Conservation (phyloP, 2,797 vertebrate species). For the Crocodylus rhombifer region DNA sequence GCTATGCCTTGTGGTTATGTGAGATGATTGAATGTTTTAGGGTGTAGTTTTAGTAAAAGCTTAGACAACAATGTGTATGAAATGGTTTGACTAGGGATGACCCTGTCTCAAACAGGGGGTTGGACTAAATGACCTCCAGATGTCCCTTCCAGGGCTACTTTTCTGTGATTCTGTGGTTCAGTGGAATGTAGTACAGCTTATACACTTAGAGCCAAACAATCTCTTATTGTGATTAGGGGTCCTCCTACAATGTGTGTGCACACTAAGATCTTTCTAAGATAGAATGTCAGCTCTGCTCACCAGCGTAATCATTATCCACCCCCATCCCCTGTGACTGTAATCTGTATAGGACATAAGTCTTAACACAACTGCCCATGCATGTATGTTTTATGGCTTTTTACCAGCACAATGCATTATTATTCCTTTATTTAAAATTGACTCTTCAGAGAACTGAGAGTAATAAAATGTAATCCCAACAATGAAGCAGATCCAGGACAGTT, state of each 20-base stretch:
- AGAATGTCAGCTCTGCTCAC: background rate
- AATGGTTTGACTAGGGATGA: too few species aligned
- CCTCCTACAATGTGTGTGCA: background rate
- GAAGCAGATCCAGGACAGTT: background rate
- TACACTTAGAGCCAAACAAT: background rate
- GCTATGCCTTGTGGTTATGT: too few species aligned
- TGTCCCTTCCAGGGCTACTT: too few species aligned
- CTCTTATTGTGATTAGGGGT: background rate
- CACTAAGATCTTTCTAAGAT: rapidly evolving
- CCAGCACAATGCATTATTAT: background rate
- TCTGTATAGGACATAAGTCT: background rate
- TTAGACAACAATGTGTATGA: too few species aligned
- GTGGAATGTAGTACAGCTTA: background rate
- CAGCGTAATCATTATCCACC: background rate
- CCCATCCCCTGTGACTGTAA: background rate
- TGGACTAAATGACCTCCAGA: too few species aligned
- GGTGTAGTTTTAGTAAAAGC: too few species aligned
- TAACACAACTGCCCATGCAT: background rate
- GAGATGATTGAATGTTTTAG: too few species aligned
- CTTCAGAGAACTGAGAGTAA: background rate
- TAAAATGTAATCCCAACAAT: background rate
- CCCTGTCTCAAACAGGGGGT: too few species aligned
- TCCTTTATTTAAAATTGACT: background rate
- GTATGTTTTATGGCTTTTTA: background rate
- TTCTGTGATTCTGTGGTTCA: too few species aligned